phyloP scores from a whole-genome alignment of 2,797 vertebrate species.

The Aplochiton taeniatus region DNA sequence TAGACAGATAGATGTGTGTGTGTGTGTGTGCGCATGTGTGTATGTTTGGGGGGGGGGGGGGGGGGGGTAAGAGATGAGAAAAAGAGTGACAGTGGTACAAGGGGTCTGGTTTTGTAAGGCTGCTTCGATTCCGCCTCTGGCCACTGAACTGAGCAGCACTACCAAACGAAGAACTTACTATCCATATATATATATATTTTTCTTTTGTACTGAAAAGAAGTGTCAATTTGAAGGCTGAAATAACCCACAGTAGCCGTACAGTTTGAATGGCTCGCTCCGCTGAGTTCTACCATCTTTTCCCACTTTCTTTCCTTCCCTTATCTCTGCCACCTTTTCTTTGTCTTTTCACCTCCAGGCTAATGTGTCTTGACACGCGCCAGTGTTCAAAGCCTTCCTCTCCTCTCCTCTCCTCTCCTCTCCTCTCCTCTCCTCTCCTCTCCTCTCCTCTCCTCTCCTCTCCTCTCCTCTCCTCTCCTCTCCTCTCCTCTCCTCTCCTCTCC shows the following conservation, averaged over 20 bases:
- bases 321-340: no score
- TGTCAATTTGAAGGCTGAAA: no score
- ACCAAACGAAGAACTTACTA: no score
- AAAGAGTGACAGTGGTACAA: conserved; percentile 5
- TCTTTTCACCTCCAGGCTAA: no score
- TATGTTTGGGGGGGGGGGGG: not conserved
- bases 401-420: not conserved
- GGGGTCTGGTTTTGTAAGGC: not conserved
- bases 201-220: no score
- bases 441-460: no score
- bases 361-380: no score
- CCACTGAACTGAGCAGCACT: not conserved
- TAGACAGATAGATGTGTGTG: not conserved
- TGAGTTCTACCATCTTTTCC: not conserved
- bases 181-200: no score
- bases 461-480: not conserved
- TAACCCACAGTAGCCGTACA: no score
- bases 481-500: not conserved
- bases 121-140: conserved; percentile 34
- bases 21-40: no score
- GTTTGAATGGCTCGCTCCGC: conserved; percentile 14
- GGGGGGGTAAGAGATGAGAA: not conserved
- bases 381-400: not conserved
- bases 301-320: conserved; percentile 13
- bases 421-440: not conserved